These are phyloP conservation scores for Teleiodes luculella DNA, from an alignment of 2,888 invertebrate species.

Conservation along the genomic window DNA sequence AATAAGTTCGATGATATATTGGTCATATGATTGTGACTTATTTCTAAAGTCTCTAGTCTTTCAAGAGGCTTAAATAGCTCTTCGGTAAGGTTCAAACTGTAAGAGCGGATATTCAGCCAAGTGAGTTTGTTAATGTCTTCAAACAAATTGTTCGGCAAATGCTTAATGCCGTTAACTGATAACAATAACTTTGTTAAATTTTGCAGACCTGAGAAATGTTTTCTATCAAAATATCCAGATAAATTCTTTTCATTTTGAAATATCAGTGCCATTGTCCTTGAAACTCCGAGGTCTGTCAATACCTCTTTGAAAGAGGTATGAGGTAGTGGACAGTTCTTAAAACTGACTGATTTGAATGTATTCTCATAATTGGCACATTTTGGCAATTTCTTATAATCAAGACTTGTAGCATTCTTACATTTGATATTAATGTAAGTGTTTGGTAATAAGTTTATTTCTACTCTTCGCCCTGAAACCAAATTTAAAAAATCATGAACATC, in stretches of 20 bases:
- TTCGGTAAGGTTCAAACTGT: conserved; percentile 77
- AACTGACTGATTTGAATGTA: conserved; percentile 66
- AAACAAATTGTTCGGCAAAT: conserved; percentile 81
- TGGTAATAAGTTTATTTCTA: conserved; percentile 65
- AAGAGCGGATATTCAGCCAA: conserved; percentile 81
- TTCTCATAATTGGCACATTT: conserved; percentile 62
- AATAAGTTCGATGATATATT: conserved; percentile 81
- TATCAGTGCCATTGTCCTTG: conserved; percentile 72
- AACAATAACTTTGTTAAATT: conserved; percentile 77
- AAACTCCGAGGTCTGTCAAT: conserved; percentile 64
- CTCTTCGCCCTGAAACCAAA: conserved; percentile 56
- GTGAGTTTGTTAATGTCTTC: conserved; percentile 78
- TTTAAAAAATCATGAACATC: background rate
- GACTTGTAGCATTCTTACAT: conserved; percentile 60
- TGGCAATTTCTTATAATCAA: conserved; percentile 68
- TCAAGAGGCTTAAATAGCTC: conserved; percentile 77
- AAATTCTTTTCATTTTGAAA: conserved; percentile 76
- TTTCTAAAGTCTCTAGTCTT: conserved; percentile 80
- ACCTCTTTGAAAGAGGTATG: conserved; percentile 68
- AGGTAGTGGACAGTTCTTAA: conserved; percentile 78
- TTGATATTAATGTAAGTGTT: conserved; percentile 65
- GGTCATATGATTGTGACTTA: conserved; percentile 82
- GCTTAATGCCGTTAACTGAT: conserved; percentile 79
- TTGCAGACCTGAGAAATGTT: conserved; percentile 78
- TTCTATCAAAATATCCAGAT: conserved; percentile 75